Evolutionary conservation across 1,140 invertebrate genomes (phyloP), one percentile per base, ranked within the genome.

Genomic region (Dufourea novaeangliae): DNA sequence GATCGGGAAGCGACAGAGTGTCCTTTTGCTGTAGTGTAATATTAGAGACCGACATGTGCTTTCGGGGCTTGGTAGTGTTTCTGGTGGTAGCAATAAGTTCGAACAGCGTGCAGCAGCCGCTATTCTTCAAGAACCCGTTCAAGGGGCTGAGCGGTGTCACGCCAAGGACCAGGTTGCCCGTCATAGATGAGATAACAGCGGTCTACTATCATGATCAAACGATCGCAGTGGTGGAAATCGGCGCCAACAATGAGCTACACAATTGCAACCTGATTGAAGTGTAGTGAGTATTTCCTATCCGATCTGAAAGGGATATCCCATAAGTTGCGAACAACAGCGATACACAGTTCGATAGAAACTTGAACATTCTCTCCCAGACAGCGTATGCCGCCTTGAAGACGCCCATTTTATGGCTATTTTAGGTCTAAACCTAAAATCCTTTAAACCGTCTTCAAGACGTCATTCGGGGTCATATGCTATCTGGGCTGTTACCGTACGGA

Each of bases 221-320:
- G 1, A 94, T 97, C 22, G 96, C 96, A 4, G 94, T 97, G 10
- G 94, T 97, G 8, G 96, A 97, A 86, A 92, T 96, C 44, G 94
- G 95, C 4, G 91, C 93, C 34, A 95, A 95, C 84, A 91, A 92
- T 67, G 91, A 96, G 73, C 90, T 96, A 14, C 92, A 95, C 25
- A 95, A 96, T 85, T 97, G 97, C 87, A 95, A 97, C 90, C 93
- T 97, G 72, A 96, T 97, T 78, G 97, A 97, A 93, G 96, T 96
- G 79, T 95, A 95, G 97, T 97, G 91, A 95, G 95, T 95, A 5
- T 25, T 62, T 59, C 56, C 32, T 17, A 46, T 62, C 2, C 0
- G 10, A 12, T 20, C 2, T 10, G 29, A 1, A 34, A 59, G 0
- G 0, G 10, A 1, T 8, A n/a, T 14, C n/a, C 1, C 1, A 20